Conservation (phyloP, 2,113 vertebrate species). For the Budorcas taxicolor region DNA sequence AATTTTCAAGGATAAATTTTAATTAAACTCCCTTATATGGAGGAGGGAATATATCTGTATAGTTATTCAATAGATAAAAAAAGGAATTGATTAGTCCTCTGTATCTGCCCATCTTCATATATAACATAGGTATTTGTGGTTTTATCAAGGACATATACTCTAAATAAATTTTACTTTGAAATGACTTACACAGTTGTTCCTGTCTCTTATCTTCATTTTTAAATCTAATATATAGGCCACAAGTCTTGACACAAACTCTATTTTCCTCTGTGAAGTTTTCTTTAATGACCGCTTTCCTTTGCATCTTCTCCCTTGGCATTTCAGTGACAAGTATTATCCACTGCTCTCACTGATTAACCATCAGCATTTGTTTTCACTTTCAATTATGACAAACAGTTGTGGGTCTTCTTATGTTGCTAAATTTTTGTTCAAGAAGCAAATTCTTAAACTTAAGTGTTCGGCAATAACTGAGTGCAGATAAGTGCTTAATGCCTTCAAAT, state of each 20-base stretch:
- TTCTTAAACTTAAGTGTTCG: neutral
- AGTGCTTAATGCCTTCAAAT: neutral
- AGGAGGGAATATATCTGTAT: neutral
- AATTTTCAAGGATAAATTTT: neutral
- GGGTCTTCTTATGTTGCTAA: neutral
- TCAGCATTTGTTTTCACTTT: neutral
- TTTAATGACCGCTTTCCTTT: neutral
- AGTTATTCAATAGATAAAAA: neutral
- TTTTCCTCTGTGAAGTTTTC: neutral
- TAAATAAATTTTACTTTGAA: neutral
- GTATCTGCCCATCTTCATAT: neutral
- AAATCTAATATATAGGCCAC: neutral
- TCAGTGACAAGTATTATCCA: neutral
- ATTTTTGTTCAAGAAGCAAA: neutral
- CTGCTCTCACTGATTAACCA: neutral
- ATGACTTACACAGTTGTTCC: neutral
- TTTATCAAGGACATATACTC: neutral
- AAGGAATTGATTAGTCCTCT: neutral
- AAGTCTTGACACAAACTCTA: neutral
- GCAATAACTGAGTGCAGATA: neutral
- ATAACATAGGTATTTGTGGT: neutral
- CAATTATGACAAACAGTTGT: neutral
- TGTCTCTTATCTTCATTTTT: neutral
- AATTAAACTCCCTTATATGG: neutral
- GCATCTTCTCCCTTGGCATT: neutral